Conservation (phyloP, 2,888 invertebrate species). For the Allolobophora icterica region DNA sequence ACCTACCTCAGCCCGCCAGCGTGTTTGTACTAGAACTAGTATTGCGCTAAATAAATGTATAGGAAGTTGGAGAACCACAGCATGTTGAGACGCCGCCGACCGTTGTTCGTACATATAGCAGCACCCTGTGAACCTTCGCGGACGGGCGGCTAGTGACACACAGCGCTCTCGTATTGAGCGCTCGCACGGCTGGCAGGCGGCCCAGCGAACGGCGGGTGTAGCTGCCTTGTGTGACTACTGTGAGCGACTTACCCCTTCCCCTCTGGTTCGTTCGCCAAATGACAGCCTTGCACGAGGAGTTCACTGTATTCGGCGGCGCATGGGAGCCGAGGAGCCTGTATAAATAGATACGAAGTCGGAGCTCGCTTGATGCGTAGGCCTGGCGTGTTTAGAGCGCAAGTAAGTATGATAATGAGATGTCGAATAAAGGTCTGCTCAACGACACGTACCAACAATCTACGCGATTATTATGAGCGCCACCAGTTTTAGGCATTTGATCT, state of each 20-base stretch:
- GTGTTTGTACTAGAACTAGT: neutral
- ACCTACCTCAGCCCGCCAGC: neutral
- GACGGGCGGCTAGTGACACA: neutral
- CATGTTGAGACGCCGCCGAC: neutral
- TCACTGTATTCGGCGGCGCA: conserved; percentile 20
- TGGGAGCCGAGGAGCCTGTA: neutral
- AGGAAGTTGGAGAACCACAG: neutral
- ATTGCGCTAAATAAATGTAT: conserved; percentile 12
- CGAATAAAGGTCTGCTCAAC: neutral
- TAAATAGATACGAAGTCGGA: neutral
- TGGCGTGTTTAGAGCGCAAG: neutral
- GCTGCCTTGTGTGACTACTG: neutral
- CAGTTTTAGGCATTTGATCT: neutral
- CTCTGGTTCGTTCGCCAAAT: neutral
- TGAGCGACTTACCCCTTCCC: neutral
- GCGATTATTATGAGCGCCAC: neutral
- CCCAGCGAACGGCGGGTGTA: neutral
- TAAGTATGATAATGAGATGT: conserved; percentile 17
- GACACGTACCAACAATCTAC: neutral
- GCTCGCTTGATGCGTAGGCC: neutral
- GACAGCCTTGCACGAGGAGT: conserved; percentile 14
- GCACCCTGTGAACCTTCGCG: conserved; percentile 26
- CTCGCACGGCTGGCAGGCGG: neutral
- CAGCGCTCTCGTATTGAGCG: conserved; percentile 25
- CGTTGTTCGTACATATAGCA: conserved; percentile 17